phyloP scores from a whole-genome alignment of 2,888 invertebrate genomes.

The Leucophora obtusa region DNA sequence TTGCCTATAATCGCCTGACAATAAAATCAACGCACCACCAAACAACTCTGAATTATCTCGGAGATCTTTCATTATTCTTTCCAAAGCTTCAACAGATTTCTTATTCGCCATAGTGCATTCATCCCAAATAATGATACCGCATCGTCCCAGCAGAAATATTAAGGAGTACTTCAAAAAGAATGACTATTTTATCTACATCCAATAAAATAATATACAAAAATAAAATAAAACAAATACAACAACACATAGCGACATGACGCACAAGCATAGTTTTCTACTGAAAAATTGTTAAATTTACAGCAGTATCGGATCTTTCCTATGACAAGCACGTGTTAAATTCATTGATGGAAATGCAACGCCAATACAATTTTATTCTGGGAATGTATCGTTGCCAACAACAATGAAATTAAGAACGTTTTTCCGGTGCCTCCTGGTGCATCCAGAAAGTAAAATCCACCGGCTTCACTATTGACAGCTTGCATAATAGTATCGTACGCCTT shows the following conservation, averaged over 20 bases:
- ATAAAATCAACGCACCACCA: conserved; percentile 39
- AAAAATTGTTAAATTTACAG: too few relatives aligned
- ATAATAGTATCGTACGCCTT: conserved; percentile 20
- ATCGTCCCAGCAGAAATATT: too few relatives aligned
- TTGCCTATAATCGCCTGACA: conserved; percentile 55
- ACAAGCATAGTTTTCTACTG: too few relatives aligned
- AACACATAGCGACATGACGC: too few relatives aligned
- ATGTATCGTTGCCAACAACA: conserved; percentile 43
- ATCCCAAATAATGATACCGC: conserved; percentile 27
- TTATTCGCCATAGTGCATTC: conserved; percentile 29
- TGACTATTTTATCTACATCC: too few relatives aligned
- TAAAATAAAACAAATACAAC: too few relatives aligned
- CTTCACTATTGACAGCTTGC: conserved; percentile 11
- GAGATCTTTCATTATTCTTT: conserved; percentile 52
- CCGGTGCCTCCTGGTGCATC: conserved; percentile 48
- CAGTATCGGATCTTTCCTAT: too few relatives aligned
- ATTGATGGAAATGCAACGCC: too few relatives aligned
- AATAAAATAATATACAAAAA: too few relatives aligned
- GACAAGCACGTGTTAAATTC: too few relatives aligned
- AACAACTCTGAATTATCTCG: conserved; percentile 2
- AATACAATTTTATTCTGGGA: conserved; percentile 57
- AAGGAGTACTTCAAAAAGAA: too few relatives aligned
- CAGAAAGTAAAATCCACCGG: conserved; percentile 43
- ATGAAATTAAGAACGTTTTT: conserved; percentile 55
- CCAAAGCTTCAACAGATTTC: conserved; percentile 43